phyloP scores from a whole-genome alignment of 2,888 invertebrate genomes.

The Eristalis arbustorum region DNA sequence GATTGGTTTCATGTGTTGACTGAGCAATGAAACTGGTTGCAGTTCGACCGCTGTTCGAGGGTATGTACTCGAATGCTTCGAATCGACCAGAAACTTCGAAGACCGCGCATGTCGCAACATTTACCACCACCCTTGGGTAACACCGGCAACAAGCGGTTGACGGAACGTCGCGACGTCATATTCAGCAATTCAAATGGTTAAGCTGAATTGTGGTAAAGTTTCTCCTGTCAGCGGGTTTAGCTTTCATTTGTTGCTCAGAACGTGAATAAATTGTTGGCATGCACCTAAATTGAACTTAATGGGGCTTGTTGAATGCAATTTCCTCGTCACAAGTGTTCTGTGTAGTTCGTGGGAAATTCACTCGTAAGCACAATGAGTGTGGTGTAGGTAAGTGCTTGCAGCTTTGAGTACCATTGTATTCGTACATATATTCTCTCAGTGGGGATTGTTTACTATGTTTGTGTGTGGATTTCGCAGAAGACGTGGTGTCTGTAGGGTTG shows the following conservation, averaged over 20 bases:
- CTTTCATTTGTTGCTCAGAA: slow-evolving; percentile 25
- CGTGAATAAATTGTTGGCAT: neutral
- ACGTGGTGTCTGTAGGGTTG: too few relatives aligned
- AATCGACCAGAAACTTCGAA: neutral
- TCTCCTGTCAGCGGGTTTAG: neutral
- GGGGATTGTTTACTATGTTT: too few relatives aligned
- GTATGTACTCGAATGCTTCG: neutral
- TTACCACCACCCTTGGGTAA: neutral
- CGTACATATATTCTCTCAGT: too few relatives aligned
- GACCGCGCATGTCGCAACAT: slow-evolving; percentile 33
- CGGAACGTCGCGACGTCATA: neutral
- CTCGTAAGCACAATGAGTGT: too few relatives aligned
- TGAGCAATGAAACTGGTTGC: slow-evolving; percentile 15
- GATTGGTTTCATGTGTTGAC: slow-evolving; percentile 9
- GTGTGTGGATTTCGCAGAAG: too few relatives aligned
- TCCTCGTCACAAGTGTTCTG: neutral
- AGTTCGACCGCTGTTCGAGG: slow-evolving; percentile 17
- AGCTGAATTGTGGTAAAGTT: slow-evolving; percentile 13
- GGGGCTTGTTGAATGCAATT: slow-evolving; percentile 17
- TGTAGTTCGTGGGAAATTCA: neutral
- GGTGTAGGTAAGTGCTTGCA: too few relatives aligned
- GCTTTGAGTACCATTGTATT: too few relatives aligned
- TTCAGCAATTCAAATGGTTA: slow-evolving; percentile 8
- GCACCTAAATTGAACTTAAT: slow-evolving; percentile 6
- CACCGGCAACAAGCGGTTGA: neutral